Evolutionary conservation across 2,113 vertebrate genomes (phyloP).

Genomic region (Paramisgurnus dabryanus): DNA sequence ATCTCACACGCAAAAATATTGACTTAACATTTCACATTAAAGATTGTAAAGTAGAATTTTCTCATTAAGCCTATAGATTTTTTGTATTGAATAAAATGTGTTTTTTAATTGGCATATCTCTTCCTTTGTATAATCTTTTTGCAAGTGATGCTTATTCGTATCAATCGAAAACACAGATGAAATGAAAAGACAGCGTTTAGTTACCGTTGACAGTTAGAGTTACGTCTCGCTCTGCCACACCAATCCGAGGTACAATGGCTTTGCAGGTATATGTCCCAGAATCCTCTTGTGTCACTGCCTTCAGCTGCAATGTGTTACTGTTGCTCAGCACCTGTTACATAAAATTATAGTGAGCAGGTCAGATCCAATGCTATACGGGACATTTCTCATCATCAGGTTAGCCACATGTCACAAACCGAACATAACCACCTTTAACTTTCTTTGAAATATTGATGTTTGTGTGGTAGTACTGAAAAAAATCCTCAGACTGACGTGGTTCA

Average conservation of each 20-base stretch:
- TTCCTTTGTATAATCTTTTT: background rate
- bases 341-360: conserved; percentile 47
- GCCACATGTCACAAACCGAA: background rate
- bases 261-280: conserved; percentile 86
- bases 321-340: conserved; percentile 84
- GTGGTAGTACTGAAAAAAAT: too few relatives aligned
- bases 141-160: background rate
- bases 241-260: conserved; percentile 80
- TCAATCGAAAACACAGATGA: background rate
- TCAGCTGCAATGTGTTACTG: conserved; percentile 82
- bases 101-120: too few relatives aligned
- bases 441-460: background rate
- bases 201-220: conserved; percentile 86
- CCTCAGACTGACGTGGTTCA: background rate
- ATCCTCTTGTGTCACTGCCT: conserved; percentile 81
- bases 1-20: too few relatives aligned
- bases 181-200: conserved; percentile 28
- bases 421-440: background rate
- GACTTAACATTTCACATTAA: too few relatives aligned
- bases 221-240: conserved; percentile 82
- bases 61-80: too few relatives aligned
- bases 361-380: background rate
- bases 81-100: too few relatives aligned
- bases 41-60: too few relatives aligned
- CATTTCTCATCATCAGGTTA: background rate